Base-by-base conservation (phyloP, 2,113 vertebrate species). In the Corythoichthys haematopterus region DNA sequence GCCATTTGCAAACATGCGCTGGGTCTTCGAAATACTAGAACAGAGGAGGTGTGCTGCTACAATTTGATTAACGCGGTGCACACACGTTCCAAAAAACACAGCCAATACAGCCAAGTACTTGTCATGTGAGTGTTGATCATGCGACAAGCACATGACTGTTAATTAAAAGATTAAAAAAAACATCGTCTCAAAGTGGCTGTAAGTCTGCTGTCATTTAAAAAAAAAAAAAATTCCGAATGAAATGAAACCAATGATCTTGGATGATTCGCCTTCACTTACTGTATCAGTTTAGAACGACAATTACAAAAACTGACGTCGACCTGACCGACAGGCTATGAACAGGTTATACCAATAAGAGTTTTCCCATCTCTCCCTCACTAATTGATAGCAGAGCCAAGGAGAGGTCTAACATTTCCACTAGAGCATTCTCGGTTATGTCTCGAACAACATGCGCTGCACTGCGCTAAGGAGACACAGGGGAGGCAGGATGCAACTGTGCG, bases 381-480 rank as follows among this genome's bases (percentile, higher is more conserved):
- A n/a, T 20, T 45, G 38, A 43, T 20, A 20, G n/a, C 4, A 36
- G 13, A 62, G 48, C 15, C 0, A 7, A 11, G 1, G 14, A 59
- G 9, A 6, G 48, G 10, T 51, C 50, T 66, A 16, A 47, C 11
- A 40, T 60, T 28, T 33, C 45, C 12, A 68, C 14, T 48, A 64
- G 4, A 13, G 0, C 0, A 0, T 64, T 73, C 33, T 73, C 12
- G 58, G 38, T 7, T 45, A 62, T 52, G 58, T 47, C 37, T 58
- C 20, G 14, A 46, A 81, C 28, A 67, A 75, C 72, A 80, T 84
- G 81, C 79, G 80, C 20, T 66, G 66, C 6, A 61, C 65, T 66
- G 66, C 6, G 63, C 65, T 68, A 74, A 33, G 43, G 59, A 70
- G 37, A 70, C 33, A 68, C 15, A 60, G 48, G 51, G 50, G 60